phyloP scores from a whole-genome alignment of 2,113 vertebrate species.

The Sapajus apella region DNA sequence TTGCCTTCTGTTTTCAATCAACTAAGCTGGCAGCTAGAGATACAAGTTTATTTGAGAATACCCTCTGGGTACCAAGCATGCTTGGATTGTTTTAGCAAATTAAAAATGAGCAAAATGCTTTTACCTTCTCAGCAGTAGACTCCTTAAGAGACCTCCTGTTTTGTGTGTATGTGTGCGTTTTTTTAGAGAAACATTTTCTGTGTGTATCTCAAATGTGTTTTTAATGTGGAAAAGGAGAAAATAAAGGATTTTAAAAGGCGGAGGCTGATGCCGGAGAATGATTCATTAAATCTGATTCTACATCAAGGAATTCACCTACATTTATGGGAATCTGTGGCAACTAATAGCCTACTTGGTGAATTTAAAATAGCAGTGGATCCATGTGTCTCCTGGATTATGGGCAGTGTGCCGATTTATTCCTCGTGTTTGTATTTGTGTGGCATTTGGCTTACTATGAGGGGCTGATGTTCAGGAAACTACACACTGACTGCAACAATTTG shows the following conservation, averaged over 20 bases:
- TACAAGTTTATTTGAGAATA: constrained; percentile 85
- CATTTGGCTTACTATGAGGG: constrained; percentile 50
- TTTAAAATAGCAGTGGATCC: constrained; percentile 24
- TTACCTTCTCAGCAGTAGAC: constrained; percentile 81
- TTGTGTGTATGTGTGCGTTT: constrained; percentile 56
- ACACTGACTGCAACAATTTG: background rate
- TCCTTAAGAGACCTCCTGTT: constrained; percentile 77
- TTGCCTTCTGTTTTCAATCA: constrained; percentile 86
- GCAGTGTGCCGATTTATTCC: background rate
- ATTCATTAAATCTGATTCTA: constrained; percentile 42
- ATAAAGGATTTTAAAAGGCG: constrained; percentile 69
- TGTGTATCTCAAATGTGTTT: constrained; percentile 64
- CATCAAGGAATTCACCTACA: constrained; percentile 58
- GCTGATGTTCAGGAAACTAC: constrained; percentile 28
- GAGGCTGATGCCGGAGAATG: constrained; percentile 50
- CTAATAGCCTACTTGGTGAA: background rate
- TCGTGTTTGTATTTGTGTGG: constrained; percentile 46
- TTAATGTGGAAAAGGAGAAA: constrained; percentile 69
- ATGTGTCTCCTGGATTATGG: constrained; percentile 45
- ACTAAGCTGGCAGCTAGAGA: constrained; percentile 81
- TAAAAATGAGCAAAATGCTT: constrained; percentile 85
- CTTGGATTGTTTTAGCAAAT: constrained; percentile 84
- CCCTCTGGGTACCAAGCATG: constrained; percentile 84
- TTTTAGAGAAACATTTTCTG: constrained; percentile 47
- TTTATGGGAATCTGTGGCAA: background rate